phyloP scores from a whole-genome alignment of 2,113 vertebrate genomes.

The Sander lucioperca region DNA sequence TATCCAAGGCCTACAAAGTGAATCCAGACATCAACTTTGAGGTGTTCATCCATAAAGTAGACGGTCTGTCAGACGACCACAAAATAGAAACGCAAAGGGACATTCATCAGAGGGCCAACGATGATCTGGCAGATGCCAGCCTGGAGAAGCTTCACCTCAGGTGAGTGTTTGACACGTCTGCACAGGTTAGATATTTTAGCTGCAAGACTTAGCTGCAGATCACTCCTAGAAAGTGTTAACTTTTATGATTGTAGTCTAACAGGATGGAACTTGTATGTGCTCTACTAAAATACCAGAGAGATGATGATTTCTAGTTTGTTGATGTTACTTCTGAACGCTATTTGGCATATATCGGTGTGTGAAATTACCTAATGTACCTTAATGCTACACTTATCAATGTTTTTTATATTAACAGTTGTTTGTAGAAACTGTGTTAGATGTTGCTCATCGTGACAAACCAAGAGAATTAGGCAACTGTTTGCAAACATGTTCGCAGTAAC shows the following conservation, averaged over 20 bases:
- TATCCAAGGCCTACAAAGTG: constrained; percentile 94
- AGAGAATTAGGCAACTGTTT: too few relatives aligned
- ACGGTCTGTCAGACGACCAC: constrained; percentile 96
- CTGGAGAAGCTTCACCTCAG: constrained; percentile 97
- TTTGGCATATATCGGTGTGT: neutral
- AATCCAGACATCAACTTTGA: constrained; percentile 98
- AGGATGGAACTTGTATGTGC: neutral
- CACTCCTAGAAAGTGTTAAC: neutral
- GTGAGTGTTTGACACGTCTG: constrained; percentile 66
- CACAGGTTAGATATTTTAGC: neutral
- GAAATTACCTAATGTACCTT: neutral
- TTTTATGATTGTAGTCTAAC: neutral
- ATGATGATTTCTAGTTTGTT: neutral
- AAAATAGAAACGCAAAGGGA: constrained; percentile 98
- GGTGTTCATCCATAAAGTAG: constrained; percentile 99
- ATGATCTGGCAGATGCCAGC: constrained; percentile 93
- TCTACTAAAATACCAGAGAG: neutral
- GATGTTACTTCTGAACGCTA: neutral
- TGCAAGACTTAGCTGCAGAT: neutral
- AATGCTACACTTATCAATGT: neutral
- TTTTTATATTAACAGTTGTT: neutral
- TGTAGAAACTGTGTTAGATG: neutral
- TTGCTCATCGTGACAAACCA: too few relatives aligned
- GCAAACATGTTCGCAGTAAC: too few relatives aligned
- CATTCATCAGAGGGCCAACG: constrained; percentile 97